A percentile compares a stretch with the other conserved stretches of the same genome.
phyloP scores from a whole-genome alignment of 2,797 vertebrate species.

The Enteromius thamalakanensis region DNA sequence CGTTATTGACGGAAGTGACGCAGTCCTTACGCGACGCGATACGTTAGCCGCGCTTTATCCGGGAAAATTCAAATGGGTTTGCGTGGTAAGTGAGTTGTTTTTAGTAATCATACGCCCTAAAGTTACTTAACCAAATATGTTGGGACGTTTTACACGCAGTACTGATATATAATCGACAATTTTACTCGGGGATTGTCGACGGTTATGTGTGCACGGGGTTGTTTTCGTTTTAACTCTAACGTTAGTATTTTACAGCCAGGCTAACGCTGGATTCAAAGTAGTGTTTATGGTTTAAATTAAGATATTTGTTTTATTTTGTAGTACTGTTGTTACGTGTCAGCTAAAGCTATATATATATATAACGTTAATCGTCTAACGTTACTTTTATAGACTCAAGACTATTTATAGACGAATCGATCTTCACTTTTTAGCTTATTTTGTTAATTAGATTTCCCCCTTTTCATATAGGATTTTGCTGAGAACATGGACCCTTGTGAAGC shows the following conservation, averaged over 20 bases:
- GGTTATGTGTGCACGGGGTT: neutral
- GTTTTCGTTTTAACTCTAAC: neutral
- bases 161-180: neutral
- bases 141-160: neutral
- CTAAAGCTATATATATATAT: neutral
- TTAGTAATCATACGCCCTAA: neutral
- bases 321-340: neutral
- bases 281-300: neutral
- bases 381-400: neutral
- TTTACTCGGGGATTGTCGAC: neutral
- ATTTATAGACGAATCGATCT: neutral
- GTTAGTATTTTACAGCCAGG: neutral
- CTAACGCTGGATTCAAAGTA: neutral
- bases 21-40: neutral
- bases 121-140: too few species aligned
- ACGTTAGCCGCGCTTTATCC: slow-evolving; percentile 23
- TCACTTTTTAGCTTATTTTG: neutral
- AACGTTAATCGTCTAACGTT: too few species aligned
- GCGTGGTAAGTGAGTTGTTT: neutral
- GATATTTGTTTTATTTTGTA: neutral
- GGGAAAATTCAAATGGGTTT: slow-evolving; percentile 50
- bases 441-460: neutral
- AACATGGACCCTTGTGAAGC: neutral
- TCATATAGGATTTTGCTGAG: neutral
- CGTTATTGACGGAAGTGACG: slow-evolving; percentile 46